A percentile compares a stretch with the other conserved stretches of the same genome.
These are phyloP conservation scores for Scolopax rusticola DNA, from an alignment of 2,797 vertebrate species.

Conservation along the genomic window DNA sequence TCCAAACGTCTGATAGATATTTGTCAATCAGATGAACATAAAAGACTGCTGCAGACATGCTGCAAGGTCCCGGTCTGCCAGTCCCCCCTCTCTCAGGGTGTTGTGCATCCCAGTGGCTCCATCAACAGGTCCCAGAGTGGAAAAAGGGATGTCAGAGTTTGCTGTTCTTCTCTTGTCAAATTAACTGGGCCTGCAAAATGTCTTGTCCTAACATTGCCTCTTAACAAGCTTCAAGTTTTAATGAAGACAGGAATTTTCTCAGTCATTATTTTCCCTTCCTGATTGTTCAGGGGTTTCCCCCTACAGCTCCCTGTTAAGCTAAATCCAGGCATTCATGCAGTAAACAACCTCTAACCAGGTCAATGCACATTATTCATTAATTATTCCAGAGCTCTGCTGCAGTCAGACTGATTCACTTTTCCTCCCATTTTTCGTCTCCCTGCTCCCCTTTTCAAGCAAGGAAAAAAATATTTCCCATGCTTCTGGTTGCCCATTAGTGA, in stretches of 20 bases:
- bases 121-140: neutral
- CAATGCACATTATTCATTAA: conserved; percentile 16
- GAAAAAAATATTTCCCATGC: neutral
- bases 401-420: neutral
- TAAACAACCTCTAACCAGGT: conserved; percentile 30
- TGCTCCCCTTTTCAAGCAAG: neutral
- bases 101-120: neutral
- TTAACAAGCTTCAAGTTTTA: neutral
- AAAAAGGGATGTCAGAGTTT: neutral
- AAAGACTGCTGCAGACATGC: neutral
- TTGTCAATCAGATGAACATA: neutral
- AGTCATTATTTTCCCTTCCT: conserved; percentile 8
- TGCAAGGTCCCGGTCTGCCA: neutral
- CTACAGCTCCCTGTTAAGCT: neutral
- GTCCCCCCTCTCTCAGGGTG: fast-evolving
- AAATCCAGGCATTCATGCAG: neutral
- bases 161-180: neutral
- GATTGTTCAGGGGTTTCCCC: neutral
- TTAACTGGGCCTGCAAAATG: neutral
- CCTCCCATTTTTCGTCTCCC: neutral
- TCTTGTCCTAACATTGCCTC: neutral
- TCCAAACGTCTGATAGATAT: neutral
- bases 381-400: conserved; percentile 11
- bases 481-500: fast-evolving
- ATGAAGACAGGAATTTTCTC: neutral